phyloP scores from a whole-genome alignment of 1,140 invertebrate genomes.

The Nomia melanderi region DNA sequence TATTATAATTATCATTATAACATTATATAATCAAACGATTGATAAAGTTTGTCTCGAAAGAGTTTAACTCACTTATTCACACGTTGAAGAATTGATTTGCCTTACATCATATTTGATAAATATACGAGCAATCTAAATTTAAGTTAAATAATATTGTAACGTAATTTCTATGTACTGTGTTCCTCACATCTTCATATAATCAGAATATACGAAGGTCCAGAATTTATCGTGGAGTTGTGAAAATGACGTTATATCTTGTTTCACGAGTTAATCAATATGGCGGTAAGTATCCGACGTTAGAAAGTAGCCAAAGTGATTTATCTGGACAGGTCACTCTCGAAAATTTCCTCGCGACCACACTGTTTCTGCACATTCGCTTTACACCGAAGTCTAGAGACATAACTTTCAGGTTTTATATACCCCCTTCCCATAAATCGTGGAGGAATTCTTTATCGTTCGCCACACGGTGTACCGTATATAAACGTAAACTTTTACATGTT shows the following conservation, averaged over 20 bases:
- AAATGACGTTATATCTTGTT: background rate
- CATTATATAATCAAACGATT: too few species aligned
- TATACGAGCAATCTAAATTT: too few species aligned
- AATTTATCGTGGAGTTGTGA: background rate
- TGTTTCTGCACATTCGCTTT: constrained; percentile 16
- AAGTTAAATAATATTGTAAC: too few species aligned
- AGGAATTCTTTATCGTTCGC: constrained; percentile 27
- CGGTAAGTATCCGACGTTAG: background rate
- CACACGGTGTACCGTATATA: background rate
- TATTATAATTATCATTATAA: too few species aligned
- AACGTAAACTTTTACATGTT: constrained; percentile 6
- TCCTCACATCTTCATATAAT: too few species aligned
- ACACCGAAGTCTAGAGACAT: background rate
- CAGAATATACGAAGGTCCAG: too few species aligned
- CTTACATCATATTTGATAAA: too few species aligned
- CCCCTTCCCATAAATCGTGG: constrained; percentile 17
- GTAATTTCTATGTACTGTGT: too few species aligned
- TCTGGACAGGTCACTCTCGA: constrained; percentile 10
- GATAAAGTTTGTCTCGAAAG: too few species aligned
- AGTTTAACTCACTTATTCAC: too few species aligned
- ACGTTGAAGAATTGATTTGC: too few species aligned
- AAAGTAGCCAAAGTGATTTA: constrained; percentile 23
- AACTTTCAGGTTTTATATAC: constrained; percentile 24
- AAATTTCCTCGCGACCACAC: background rate
- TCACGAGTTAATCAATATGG: background rate